Percentiles rank a stretch among this genome's conserved stretches.
Evolutionary conservation across 2,888 invertebrate genomes (phyloP).

Genomic region (Xanthia icteritia): DNA sequence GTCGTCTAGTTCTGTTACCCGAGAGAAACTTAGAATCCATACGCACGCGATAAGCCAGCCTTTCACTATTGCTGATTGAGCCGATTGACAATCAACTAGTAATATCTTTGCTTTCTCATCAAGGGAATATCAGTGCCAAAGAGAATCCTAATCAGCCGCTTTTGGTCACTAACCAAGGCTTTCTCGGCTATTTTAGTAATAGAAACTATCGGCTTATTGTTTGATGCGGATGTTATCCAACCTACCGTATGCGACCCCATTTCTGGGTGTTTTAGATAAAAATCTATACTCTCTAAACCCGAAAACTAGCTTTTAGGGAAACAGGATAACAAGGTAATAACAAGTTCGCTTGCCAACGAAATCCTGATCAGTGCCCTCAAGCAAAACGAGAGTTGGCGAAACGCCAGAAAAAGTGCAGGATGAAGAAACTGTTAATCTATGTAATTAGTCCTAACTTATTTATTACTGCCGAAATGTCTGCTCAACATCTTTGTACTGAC

Average conservation of each 20-base stretch:
- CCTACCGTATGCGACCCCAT: slow-evolving; percentile 6
- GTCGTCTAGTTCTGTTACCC: slow-evolving; percentile 13
- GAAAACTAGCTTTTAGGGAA: slow-evolving; percentile 12
- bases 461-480: slow-evolving; percentile 32
- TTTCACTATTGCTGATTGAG: slow-evolving; percentile 48
- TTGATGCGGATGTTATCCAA: slow-evolving; percentile 15
- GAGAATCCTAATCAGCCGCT: slow-evolving; percentile 33
- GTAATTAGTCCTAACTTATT: slow-evolving; percentile 52
- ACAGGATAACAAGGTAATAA: slow-evolving; percentile 28
- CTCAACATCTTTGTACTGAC: slow-evolving; percentile 19
- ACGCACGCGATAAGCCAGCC: slow-evolving; percentile 22
- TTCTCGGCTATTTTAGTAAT: not conserved
- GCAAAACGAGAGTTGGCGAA: slow-evolving; percentile 41
- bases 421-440: slow-evolving; percentile 29
- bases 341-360: slow-evolving; percentile 46
- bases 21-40: slow-evolving; percentile 35
- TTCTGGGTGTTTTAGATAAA: slow-evolving; percentile 21
- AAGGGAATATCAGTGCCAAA: slow-evolving; percentile 38
- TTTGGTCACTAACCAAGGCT: not conserved
- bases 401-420: slow-evolving; percentile 42
- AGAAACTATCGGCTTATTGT: not conserved
- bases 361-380: slow-evolving; percentile 36
- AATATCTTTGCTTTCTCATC: slow-evolving; percentile 42
- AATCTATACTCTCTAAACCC: slow-evolving; percentile 7
- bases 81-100: slow-evolving; percentile 36